These are phyloP conservation scores for Malurus leucopterus DNA, from an alignment of 2,797 vertebrate genomes.

Conservation along the genomic window DNA sequence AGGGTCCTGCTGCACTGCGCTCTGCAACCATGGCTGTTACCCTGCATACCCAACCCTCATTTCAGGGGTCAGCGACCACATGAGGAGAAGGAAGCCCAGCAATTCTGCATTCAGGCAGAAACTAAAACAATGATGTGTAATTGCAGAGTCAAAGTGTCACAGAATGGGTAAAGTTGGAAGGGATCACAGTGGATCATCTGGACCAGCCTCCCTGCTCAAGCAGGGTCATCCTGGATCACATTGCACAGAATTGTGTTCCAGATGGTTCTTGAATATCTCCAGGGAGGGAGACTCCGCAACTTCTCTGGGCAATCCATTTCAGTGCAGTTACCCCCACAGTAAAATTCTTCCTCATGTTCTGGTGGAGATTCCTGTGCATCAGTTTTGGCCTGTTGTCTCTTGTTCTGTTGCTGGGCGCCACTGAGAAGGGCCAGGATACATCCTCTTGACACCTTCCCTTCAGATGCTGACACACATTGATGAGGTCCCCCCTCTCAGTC, in stretches of 20 bases:
- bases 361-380: not conserved
- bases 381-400: not conserved
- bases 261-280: not conserved
- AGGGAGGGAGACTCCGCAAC: not conserved
- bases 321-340: not conserved
- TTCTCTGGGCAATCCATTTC: not conserved
- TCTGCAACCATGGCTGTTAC: not conserved
- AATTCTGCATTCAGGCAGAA: not conserved
- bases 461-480: not conserved
- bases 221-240: not conserved
- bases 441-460: not conserved
- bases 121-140: not conserved
- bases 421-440: not conserved
- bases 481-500: fast-evolving
- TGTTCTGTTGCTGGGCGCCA: not conserved
- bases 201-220: not conserved
- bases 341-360: not conserved
- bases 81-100: not conserved
- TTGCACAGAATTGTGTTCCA: not conserved
- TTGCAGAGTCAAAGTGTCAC: not conserved
- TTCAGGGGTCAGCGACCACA: fast-evolving
- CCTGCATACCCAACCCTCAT: not conserved
- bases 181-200: not conserved
- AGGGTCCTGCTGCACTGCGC: not conserved
- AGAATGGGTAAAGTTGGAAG: not conserved